phyloP scores from a whole-genome alignment of 2,113 vertebrate genomes.

The Erinaceus europaeus region DNA sequence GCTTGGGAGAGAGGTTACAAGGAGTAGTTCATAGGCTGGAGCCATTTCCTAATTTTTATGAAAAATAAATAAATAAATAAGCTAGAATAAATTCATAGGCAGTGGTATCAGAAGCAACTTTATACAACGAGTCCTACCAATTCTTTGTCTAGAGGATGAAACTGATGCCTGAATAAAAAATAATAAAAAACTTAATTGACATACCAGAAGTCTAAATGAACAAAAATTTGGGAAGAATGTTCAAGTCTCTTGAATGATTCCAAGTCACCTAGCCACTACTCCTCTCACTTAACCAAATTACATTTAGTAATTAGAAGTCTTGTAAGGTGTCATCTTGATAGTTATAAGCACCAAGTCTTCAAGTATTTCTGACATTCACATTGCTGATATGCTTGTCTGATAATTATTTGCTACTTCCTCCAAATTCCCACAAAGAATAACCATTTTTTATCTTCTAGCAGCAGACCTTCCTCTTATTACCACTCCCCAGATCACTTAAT shows the following conservation, averaged over 20 bases:
- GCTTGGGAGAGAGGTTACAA: not conserved
- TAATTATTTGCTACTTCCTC: slow-evolving; percentile 37
- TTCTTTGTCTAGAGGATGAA: not conserved
- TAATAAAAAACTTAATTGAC: not conserved
- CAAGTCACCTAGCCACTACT: not conserved
- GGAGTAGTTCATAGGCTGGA: not conserved
- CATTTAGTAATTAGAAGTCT: not conserved
- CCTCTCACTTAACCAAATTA: not conserved
- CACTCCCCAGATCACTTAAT: not conserved
- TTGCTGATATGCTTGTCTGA: not conserved
- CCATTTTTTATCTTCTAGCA: slow-evolving; percentile 19
- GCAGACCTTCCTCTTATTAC: not conserved
- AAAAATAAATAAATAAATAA: not conserved
- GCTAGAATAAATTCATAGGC: not conserved
- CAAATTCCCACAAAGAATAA: slow-evolving; percentile 17
- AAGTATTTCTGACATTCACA: not conserved
- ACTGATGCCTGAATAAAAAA: not conserved
- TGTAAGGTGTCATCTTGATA: not conserved
- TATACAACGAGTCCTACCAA: not conserved
- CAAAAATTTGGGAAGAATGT: not conserved
- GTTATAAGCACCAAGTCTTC: not conserved
- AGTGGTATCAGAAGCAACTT: not conserved
- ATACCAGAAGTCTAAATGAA: not conserved
- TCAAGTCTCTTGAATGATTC: not conserved
- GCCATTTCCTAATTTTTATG: not conserved